These are phyloP conservation scores for Embiotoca jacksoni DNA, from an alignment of 2,113 vertebrate genomes.

Conservation along the genomic window DNA sequence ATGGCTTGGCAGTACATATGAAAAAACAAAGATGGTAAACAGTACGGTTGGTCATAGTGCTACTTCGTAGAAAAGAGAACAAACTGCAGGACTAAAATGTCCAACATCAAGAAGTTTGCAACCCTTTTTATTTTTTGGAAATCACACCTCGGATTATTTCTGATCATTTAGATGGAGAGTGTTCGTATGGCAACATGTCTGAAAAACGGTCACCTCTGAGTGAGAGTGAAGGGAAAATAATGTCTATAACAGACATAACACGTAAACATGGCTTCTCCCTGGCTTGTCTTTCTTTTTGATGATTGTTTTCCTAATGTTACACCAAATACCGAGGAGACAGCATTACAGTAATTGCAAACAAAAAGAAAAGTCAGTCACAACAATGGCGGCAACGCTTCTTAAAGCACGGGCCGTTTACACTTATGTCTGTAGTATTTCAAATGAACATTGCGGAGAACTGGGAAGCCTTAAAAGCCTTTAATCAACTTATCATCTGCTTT, in stretches of 20 bases:
- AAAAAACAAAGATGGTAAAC: slow-evolving; percentile 1
- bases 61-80: neutral
- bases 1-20: neutral
- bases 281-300: neutral
- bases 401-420: neutral
- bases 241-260: neutral
- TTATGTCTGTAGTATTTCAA: slow-evolving; percentile 16
- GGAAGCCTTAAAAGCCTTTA: slow-evolving; percentile 49
- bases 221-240: neutral
- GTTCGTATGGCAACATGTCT: slow-evolving; percentile 6
- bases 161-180: neutral
- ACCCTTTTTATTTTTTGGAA: too few relatives aligned
- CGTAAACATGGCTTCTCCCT: neutral
- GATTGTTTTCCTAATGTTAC: neutral
- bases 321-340: neutral
- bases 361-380: slow-evolving; percentile 2
- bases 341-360: slow-evolving; percentile 11
- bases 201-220: neutral
- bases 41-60: slow-evolving; percentile 5
- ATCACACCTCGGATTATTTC: neutral
- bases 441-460: slow-evolving; percentile 18
- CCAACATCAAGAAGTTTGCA: neutral
- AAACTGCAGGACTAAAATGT: neutral
- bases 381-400: neutral
- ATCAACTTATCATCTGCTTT: slow-evolving; percentile 61